Evolutionary conservation across 1,140 invertebrate genomes (phyloP).

Genomic region (Thaumetopoea pityocampa): DNA sequence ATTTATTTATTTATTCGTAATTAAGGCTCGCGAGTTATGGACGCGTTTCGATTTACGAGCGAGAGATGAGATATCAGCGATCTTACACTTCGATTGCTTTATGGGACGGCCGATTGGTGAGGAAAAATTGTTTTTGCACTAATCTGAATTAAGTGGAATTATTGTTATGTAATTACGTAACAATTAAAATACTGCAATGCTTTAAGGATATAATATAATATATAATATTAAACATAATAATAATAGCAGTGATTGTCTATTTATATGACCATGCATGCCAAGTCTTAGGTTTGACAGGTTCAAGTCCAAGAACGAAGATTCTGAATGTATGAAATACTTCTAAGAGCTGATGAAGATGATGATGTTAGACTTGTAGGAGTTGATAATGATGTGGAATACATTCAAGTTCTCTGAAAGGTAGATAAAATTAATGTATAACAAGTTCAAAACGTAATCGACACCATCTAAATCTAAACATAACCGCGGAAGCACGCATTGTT

Average conservation of each 20-base stretch:
- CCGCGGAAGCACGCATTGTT: slow-evolving; percentile 54
- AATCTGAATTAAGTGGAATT: slow-evolving; percentile 1
- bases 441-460: slow-evolving; percentile 40
- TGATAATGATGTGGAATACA: too few species aligned
- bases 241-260: too few species aligned
- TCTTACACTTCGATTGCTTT: slow-evolving; percentile 33
- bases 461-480: slow-evolving; percentile 50
- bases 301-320: too few species aligned
- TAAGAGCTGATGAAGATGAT: too few species aligned
- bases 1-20: slow-evolving; percentile 76
- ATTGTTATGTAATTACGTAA: neutral
- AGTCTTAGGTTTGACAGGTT: too few species aligned
- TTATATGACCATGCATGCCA: too few species aligned
- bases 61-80: slow-evolving; percentile 54
- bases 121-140: slow-evolving; percentile 11
- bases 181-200: too few species aligned
- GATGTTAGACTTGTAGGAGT: too few species aligned
- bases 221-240: too few species aligned
- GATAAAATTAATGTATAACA: neutral
- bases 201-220: too few species aligned
- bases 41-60: slow-evolving; percentile 53
- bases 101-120: slow-evolving; percentile 21
- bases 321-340: too few species aligned
- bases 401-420: neutral
- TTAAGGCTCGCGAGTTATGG: slow-evolving; percentile 69